Conservation (phyloP, 92 coral and sea anemone species). For the Umimayanthus kanabou region DNA sequence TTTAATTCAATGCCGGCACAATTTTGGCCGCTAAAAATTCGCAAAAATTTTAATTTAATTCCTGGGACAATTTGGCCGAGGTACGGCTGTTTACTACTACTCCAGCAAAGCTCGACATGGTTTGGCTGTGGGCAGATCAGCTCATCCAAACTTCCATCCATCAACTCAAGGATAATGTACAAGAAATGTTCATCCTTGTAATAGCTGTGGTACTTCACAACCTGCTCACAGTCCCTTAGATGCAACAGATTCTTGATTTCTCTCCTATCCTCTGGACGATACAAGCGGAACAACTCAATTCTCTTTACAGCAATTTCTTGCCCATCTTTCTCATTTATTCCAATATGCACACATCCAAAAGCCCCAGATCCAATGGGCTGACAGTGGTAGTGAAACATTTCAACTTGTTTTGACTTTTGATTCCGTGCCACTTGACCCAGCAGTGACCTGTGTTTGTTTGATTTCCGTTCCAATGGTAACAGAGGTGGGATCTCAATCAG, state of each 20-base stretch:
- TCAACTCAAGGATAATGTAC: constrained; percentile 40
- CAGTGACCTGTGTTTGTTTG: background rate
- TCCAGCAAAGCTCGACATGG: constrained; percentile 39
- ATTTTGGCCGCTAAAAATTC: no score
- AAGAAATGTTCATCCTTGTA: background rate
- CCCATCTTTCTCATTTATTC: no score
- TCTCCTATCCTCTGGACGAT: constrained; percentile 35
- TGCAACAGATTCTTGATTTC: constrained; percentile 26
- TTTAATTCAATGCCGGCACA: no score
- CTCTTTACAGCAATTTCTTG: no score
- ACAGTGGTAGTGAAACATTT: no score
- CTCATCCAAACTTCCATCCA: constrained; percentile 53
- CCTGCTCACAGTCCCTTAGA: background rate
- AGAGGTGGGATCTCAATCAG: background rate
- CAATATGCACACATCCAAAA: no score
- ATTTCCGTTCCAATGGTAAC: background rate
- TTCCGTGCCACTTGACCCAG: constrained; percentile 32
- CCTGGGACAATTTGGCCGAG: no score
- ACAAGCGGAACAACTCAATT: background rate
- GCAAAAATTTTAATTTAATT: no score
- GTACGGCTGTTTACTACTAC: no score
- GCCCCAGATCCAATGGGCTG: no score
- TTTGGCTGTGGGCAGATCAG: background rate
- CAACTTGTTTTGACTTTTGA: background rate
- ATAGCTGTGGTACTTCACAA: background rate